Base-by-base conservation (phyloP, 1,140 invertebrate species). In the Pachypsylla venusta region DNA sequence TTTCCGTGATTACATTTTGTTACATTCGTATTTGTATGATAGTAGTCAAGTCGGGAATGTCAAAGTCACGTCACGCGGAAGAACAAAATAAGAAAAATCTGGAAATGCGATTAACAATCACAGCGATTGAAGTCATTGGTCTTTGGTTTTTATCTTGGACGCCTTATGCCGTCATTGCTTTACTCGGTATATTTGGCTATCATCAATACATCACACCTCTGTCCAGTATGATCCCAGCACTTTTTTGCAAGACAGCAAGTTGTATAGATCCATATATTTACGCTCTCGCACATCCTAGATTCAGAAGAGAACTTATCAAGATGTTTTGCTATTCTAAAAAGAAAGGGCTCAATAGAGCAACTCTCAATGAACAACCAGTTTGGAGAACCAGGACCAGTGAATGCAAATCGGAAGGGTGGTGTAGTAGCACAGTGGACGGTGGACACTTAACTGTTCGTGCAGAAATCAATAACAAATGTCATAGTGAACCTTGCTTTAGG, bases 111-210 rank as follows among this genome's bases (percentile, higher is more conserved):
- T 71, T 86, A 25, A 79, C 82, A 0, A 71, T 78, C 19, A 75
- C 83, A 25, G 80, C 84, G 16, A 75, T 83, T 12, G 72, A 75
- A 12, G 77, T 86, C 0, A 81, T 86, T 56, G 73, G 75, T 0
- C 67, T 86, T 55, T 88, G 85, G 77, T 80, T 87, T 63, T 63
- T 82, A 5, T 81, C 84, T 2, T 88, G 85, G 85, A 84, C 83
- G 0, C 84, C 84, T 0, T 87, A 87, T 65, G 80, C 85, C 1
- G 69, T 81, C 4, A 79, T 88, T 1, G 77, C 85, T 12, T 74
- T 88, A 13, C 70, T 87, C 7, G 85, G 83, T 0, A 79, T 85
- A 58, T 79, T 79, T 59, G 83, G 82, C 7, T 68, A 72, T 55
- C 76, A 77, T 60, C 65, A 80, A 25, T 65, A 78, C 3, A 76